Evolutionary conservation across 2,113 vertebrate species (phyloP).

Genomic region (Falco punctatus): DNA sequence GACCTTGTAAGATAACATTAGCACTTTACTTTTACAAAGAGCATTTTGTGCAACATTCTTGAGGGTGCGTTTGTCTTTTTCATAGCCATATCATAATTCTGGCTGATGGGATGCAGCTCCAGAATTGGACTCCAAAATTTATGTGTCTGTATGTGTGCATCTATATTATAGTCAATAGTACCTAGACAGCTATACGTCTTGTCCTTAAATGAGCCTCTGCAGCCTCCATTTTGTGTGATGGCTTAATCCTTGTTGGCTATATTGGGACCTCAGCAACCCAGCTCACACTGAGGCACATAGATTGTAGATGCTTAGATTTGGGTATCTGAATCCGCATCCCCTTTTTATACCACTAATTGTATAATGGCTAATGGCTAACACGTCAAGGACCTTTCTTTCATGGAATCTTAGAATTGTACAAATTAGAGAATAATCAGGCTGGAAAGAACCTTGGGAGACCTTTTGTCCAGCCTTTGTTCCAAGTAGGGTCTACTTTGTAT

Average conservation of each 20-base stretch:
- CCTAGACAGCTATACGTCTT: background rate
- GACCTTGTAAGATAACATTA: background rate
- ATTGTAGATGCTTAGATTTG: background rate
- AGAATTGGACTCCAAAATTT: background rate
- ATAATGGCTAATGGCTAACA: background rate
- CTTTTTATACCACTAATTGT: background rate
- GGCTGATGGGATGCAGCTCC: background rate
- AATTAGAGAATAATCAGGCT: background rate
- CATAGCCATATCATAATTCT: background rate
- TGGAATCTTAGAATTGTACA: background rate
- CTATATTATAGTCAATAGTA: background rate
- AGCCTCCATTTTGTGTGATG: background rate
- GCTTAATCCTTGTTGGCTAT: background rate
- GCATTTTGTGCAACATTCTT: background rate
- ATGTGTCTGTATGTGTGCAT: background rate
- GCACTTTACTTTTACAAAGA: background rate
- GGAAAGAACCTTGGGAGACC: background rate
- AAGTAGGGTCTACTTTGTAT: background rate
- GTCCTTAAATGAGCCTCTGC: background rate
- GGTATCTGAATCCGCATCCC: background rate
- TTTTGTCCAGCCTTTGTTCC: background rate
- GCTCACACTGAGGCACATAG: background rate
- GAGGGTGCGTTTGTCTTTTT: background rate
- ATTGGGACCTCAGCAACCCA: background rate
- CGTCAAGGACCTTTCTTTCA: background rate